phyloP scores from a whole-genome alignment of 2,797 vertebrate genomes.

The Ptychadena robeensis region DNA sequence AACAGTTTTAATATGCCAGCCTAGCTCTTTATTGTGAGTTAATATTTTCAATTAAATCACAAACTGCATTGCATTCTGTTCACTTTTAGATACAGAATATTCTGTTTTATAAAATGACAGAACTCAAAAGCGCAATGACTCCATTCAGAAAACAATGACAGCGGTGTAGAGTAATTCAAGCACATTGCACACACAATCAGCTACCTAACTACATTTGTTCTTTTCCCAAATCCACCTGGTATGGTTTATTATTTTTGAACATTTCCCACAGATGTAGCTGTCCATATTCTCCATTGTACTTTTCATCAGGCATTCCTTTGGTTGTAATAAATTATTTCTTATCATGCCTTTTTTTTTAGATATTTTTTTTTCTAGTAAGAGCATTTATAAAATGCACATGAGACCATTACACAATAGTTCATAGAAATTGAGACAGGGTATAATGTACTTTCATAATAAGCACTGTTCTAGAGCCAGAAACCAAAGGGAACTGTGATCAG shows the following conservation, averaged over 20 bases:
- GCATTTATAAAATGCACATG: neutral
- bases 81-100: neutral
- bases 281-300: neutral
- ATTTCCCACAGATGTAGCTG: neutral
- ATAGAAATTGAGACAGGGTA: neutral
- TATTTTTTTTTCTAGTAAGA: neutral
- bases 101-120: neutral
- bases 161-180: neutral
- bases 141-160: neutral
- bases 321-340: neutral
- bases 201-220: neutral
- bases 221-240: neutral
- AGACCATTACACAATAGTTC: neutral
- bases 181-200: neutral
- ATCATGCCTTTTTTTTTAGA: neutral
- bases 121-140: neutral
- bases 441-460: neutral
- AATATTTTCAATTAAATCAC: slow-evolving; percentile 1
- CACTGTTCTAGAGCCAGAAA: neutral
- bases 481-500: neutral
- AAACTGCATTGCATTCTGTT: neutral
- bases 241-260: neutral
- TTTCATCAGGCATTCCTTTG: neutral
- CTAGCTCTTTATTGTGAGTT: neutral
- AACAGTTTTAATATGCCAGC: slow-evolving; percentile 12